Evolutionary conservation across 1,140 invertebrate species (phyloP).

Genomic region (Diorhabda elongata): DNA sequence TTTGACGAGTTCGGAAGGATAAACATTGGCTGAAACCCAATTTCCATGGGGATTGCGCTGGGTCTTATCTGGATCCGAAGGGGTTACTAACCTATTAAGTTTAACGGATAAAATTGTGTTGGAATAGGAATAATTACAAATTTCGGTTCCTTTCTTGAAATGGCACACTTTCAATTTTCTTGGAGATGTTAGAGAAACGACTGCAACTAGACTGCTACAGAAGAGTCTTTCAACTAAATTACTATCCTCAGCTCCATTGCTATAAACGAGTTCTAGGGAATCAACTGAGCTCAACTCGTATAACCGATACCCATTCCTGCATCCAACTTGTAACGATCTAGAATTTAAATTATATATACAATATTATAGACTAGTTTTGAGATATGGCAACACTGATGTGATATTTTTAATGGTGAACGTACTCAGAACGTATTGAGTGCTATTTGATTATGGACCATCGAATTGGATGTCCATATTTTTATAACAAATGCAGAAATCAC

Average conservation of each 20-base stretch:
- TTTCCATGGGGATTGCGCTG: too few species aligned
- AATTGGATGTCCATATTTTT: too few species aligned
- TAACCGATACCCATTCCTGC: slow-evolving; percentile 81
- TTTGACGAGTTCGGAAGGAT: too few species aligned
- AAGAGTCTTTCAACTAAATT: slow-evolving; percentile 94
- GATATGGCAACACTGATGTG: too few species aligned
- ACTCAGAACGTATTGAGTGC: too few species aligned
- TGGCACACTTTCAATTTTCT: slow-evolving; percentile 94
- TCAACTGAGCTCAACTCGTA: slow-evolving; percentile 83
- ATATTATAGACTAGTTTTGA: too few species aligned
- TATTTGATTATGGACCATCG: too few species aligned
- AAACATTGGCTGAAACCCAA: too few species aligned
- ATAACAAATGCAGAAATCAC: too few species aligned
- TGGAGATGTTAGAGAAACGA: slow-evolving; percentile 88
- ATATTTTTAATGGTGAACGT: too few species aligned
- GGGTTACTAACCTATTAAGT: slow-evolving; percentile 77
- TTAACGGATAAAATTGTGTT: slow-evolving; percentile 96
- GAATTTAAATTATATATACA: slow-evolving; percentile 25
- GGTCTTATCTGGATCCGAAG: too few species aligned
- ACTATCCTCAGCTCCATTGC: slow-evolving; percentile 78
- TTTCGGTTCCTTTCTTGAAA: slow-evolving; percentile 97
- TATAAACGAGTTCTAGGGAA: slow-evolving; percentile 82
- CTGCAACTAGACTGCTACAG: slow-evolving; percentile 92
- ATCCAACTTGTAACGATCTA: slow-evolving; percentile 90
- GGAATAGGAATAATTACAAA: slow-evolving; percentile 97